Evolutionary conservation across 2,888 invertebrate species (phyloP).

Genomic region (Eilema griseolum): DNA sequence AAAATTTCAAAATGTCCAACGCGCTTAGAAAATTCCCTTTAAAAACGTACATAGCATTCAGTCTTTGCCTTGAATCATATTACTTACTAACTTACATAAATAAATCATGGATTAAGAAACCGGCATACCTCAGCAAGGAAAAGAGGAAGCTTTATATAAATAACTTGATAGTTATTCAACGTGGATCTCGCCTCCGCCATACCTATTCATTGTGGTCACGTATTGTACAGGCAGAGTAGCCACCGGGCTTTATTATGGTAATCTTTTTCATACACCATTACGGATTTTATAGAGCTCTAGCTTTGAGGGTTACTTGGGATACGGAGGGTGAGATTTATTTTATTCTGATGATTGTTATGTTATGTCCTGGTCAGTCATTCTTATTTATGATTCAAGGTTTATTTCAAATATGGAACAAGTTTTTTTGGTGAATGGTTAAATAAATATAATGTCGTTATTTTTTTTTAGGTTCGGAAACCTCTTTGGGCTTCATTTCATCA

Average conservation of each 20-base stretch:
- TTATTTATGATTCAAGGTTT: background rate
- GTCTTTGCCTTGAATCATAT: background rate
- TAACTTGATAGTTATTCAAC: constrained; percentile 52
- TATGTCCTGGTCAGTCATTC: background rate
- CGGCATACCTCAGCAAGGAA: constrained; percentile 46
- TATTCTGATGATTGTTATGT: background rate
- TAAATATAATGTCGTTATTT: too few relatives aligned
- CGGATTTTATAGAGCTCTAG: constrained; percentile 1
- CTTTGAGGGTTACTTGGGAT: background rate
- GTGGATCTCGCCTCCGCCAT: background rate
- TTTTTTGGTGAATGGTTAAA: too few relatives aligned
- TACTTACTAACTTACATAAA: constrained; percentile 1
- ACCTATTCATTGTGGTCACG: constrained; percentile 21
- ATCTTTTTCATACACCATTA: constrained; percentile 17
- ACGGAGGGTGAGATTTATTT: background rate
- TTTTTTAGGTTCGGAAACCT: too few relatives aligned
- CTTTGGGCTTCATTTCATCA: too few relatives aligned
- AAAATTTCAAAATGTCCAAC: too few relatives aligned
- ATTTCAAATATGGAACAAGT: too few relatives aligned
- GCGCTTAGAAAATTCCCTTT: too few relatives aligned
- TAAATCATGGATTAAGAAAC: constrained; percentile 32
- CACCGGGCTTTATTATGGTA: constrained; percentile 10
- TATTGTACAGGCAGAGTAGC: constrained; percentile 14
- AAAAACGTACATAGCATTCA: background rate
- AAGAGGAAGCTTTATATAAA: constrained; percentile 60